These are phyloP conservation scores for Parasteatoda tepidariorum DNA, from an alignment of 1,140 invertebrate species.

Conservation along the genomic window DNA sequence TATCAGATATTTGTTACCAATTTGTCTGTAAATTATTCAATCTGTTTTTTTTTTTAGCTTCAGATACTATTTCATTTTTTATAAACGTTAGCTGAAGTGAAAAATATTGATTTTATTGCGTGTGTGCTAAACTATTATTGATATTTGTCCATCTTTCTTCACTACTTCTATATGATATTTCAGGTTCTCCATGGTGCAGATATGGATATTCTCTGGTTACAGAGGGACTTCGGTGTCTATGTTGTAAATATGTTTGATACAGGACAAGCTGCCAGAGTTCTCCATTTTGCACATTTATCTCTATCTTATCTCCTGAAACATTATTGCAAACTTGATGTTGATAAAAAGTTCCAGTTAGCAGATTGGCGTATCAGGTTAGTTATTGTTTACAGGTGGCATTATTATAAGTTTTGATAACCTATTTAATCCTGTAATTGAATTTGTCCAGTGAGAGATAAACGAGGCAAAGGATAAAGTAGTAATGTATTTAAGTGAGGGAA, in stretches of 20 bases:
- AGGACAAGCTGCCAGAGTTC: conserved; percentile 82
- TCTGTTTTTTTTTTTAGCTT: background rate
- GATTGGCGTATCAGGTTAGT: conserved; percentile 91
- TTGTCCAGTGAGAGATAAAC: too few relatives aligned
- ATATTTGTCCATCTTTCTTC: background rate
- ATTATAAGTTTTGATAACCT: too few relatives aligned
- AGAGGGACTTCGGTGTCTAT: conserved; percentile 94
- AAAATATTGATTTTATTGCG: background rate
- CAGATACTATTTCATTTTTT: background rate
- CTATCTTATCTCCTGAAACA: conserved; percentile 82
- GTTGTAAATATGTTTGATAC: conserved; percentile 99
- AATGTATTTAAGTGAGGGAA: too few relatives aligned
- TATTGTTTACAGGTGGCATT: too few relatives aligned
- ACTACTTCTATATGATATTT: conserved; percentile 76
- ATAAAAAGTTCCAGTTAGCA: conserved; percentile 93
- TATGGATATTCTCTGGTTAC: conserved; percentile 91
- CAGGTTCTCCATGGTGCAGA: conserved; percentile 94
- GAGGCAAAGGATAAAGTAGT: too few relatives aligned
- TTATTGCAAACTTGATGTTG: conserved; percentile 82
- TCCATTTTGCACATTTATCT: conserved; percentile 80
- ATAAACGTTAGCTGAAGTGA: background rate
- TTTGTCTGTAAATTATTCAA: background rate
- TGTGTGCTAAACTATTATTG: background rate
- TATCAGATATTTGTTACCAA: too few relatives aligned
- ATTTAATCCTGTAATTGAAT: too few relatives aligned